Conservation (phyloP, 2,888 invertebrate genomes). For the Thera britannica region DNA sequence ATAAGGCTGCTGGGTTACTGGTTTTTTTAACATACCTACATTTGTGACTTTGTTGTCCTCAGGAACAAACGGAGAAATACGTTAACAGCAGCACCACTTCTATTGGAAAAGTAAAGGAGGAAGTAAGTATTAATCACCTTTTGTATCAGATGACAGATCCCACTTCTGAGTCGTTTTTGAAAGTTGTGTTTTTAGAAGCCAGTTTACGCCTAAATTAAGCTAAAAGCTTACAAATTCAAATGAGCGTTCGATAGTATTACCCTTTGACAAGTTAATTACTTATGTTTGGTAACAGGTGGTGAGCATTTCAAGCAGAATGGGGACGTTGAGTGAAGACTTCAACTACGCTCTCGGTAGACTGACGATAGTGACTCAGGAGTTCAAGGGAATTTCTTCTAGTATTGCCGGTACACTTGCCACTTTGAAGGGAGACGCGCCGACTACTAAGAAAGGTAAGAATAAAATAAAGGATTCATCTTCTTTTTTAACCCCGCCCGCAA, state of each 20-base stretch:
- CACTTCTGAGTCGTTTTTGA: neutral
- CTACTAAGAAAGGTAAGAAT: conserved; percentile 56
- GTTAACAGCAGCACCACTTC: conserved; percentile 91
- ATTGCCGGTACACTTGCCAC: conserved; percentile 89
- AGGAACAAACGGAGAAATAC: conserved; percentile 91
- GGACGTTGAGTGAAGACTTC: conserved; percentile 91
- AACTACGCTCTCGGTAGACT: conserved; percentile 92
- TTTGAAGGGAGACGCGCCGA: conserved; percentile 86
- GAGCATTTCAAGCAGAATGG: conserved; percentile 90
- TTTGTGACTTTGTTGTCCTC: conserved; percentile 53
- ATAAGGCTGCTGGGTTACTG: no score
- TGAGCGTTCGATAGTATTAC: no score
- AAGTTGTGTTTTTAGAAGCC: no score
- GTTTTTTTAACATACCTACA: no score
- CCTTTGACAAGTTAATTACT: neutral
- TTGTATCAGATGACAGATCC: neutral
- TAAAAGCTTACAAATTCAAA: no score
- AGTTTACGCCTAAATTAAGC: no score
- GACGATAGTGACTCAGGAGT: conserved; percentile 93
- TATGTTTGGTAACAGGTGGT: conserved; percentile 84
- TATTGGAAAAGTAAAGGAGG: conserved; percentile 91
- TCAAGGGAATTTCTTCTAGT: conserved; percentile 91
- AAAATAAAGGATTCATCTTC: neutral
- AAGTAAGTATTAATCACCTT: conserved; percentile 72
- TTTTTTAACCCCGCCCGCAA: no score